Percentiles rank a stretch among this genome's conserved stretches.
Evolutionary conservation across 2,888 invertebrate species (phyloP).

Genomic region (Andrena trimmerana): DNA sequence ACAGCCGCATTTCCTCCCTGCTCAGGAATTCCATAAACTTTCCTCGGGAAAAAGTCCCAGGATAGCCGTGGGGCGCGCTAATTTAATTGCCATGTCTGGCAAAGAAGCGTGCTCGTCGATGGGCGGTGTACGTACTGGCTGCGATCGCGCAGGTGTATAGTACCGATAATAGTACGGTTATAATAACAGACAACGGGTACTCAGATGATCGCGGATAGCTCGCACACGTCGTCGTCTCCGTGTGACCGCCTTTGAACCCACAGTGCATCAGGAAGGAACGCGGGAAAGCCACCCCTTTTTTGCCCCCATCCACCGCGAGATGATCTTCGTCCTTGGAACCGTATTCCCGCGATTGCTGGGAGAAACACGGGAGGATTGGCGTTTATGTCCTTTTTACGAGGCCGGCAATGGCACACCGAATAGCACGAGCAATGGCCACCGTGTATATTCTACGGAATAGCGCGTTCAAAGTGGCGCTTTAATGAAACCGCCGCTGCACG

Average conservation of each 20-base stretch:
- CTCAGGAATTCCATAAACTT: constrained; percentile 38
- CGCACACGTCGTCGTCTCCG: constrained; percentile 49
- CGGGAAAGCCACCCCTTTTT: constrained; percentile 30
- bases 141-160: constrained; percentile 72
- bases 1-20: constrained; percentile 5
- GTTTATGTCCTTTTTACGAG: constrained; percentile 19
- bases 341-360: not conserved
- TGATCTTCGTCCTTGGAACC: constrained; percentile 38
- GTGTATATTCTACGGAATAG: constrained; percentile 58
- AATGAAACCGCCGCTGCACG: constrained; percentile 62
- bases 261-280: constrained; percentile 13
- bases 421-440: not conserved
- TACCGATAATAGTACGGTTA: constrained; percentile 79
- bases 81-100: constrained; percentile 70
- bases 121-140: constrained; percentile 44
- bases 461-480: constrained; percentile 62
- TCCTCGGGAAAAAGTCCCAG: constrained; percentile 25
- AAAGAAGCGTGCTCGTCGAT: constrained; percentile 52
- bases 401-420: constrained; percentile 8
- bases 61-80: constrained; percentile 58
- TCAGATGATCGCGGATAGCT: constrained; percentile 42
- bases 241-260: constrained; percentile 3
- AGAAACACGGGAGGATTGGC: constrained; percentile 20
- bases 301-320: constrained; percentile 21
- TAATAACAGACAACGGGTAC: constrained; percentile 74